phyloP scores from a whole-genome alignment of 2,113 vertebrate species.

The Rhagologus leucostigma region DNA sequence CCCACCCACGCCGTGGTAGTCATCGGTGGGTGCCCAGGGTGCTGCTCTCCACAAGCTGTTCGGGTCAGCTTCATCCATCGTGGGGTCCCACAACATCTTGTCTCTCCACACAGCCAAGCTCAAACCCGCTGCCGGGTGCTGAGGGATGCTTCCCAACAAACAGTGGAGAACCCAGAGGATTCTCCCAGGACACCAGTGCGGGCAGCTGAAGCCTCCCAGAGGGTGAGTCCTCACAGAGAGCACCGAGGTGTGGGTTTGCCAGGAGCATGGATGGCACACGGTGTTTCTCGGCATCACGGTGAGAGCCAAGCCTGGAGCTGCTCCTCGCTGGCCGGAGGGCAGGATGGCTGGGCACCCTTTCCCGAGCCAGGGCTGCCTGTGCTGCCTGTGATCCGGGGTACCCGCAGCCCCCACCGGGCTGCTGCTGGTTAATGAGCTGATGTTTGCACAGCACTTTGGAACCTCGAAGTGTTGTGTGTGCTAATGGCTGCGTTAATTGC shows the following conservation, averaged over 20 bases:
- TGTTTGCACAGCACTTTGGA: background rate
- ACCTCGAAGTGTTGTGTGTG: accelerated
- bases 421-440: background rate
- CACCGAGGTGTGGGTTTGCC: background rate
- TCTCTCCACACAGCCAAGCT: constrained; percentile 27
- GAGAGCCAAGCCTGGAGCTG: background rate
- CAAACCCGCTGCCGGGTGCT: background rate
- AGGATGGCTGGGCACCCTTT: background rate
- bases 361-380: background rate
- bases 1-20: background rate
- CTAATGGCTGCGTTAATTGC: background rate
- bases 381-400: accelerated
- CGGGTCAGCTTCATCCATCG: background rate
- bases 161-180: background rate
- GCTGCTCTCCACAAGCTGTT: background rate
- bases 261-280: accelerated
- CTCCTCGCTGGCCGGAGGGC: background rate
- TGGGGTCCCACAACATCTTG: accelerated
- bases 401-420: background rate
- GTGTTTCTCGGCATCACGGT: accelerated
- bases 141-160: background rate
- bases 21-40: background rate
- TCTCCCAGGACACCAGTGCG: background rate
- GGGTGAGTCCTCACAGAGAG: background rate
- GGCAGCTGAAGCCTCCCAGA: background rate